Percentiles rank a stretch among this genome's conserved stretches.
These are phyloP conservation scores for Acipenser transmontanus DNA, from an alignment of 2,797 vertebrate genomes.

Conservation along the genomic window DNA sequence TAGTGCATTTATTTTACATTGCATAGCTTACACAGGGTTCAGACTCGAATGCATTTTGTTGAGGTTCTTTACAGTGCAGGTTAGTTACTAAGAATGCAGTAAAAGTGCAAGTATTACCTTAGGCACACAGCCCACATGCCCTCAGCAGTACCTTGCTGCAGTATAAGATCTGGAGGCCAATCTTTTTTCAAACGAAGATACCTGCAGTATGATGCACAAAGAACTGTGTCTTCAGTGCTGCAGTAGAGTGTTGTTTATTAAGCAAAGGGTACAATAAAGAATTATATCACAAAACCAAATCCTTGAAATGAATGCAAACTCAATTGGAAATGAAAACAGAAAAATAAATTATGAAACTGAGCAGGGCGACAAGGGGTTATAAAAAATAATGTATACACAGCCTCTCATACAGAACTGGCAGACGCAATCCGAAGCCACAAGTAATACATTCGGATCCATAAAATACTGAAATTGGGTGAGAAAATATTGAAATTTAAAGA, in stretches of 20 bases:
- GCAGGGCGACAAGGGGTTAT: not conserved
- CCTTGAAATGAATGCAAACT: not conserved
- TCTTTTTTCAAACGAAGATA: no score
- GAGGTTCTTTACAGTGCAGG: no score
- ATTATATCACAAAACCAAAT: slow-evolving; percentile 7
- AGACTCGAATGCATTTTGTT: no score
- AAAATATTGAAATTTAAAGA: slow-evolving; percentile 10
- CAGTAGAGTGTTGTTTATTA: slow-evolving; percentile 1
- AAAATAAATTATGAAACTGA: slow-evolving; percentile 7
- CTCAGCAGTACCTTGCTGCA: no score
- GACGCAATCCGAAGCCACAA: not conserved
- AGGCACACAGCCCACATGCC: no score
- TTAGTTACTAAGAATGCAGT: no score
- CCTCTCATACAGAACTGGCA: not conserved
- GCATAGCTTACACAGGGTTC: no score
- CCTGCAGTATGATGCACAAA: no score
- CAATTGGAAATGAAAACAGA: not conserved
- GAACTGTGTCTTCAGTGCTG: no score
- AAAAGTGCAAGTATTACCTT: no score
- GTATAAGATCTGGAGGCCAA: no score
- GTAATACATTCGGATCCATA: not conserved
- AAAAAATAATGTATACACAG: not conserved
- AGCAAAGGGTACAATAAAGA: not conserved
- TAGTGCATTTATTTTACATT: no score
- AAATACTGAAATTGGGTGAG: slow-evolving; percentile 3